These are phyloP conservation scores for Callimorpha dominula DNA, from an alignment of 2,888 invertebrate species.

Conservation along the genomic window DNA sequence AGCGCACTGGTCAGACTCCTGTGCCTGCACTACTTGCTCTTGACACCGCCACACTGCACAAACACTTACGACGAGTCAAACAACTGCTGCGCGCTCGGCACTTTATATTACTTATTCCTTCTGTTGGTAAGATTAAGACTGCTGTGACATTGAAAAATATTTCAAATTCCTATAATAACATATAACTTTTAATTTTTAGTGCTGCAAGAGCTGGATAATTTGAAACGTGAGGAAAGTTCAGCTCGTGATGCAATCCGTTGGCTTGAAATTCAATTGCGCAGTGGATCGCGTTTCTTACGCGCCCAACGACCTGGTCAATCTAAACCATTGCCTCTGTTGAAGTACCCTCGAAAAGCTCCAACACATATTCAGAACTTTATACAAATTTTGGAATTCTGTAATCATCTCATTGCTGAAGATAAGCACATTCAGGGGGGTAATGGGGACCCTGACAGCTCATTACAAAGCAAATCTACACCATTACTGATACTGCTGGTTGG, in stretches of 20 bases:
- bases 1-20: constrained; percentile 88
- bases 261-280: constrained; percentile 95
- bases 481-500: constrained; percentile 94
- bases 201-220: constrained; percentile 94
- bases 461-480: constrained; percentile 74
- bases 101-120: constrained; percentile 95
- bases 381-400: constrained; percentile 94
- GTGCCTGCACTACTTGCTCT: constrained; percentile 95
- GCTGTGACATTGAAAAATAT: neutral
- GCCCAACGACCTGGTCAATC: constrained; percentile 95
- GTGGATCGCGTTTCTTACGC: constrained; percentile 94
- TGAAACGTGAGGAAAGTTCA: constrained; percentile 93
- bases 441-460: constrained; percentile 70
- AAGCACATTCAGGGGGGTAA: constrained; percentile 71
- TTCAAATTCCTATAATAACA: neutral
- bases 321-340: constrained; percentile 88
- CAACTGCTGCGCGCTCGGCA: constrained; percentile 93
- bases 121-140: constrained; percentile 90
- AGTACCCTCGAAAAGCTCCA: constrained; percentile 78
- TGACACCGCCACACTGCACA: constrained; percentile 93
- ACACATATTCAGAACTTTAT: constrained; percentile 89
- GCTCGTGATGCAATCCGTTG: constrained; percentile 97
- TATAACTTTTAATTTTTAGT: constrained; percentile 84
- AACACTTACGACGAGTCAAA: constrained; percentile 92
- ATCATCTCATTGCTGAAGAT: constrained; percentile 88